These are phyloP conservation scores for Aradophagus sp. DNA, from an alignment of 1,140 invertebrate species.

Conservation along the genomic window DNA sequence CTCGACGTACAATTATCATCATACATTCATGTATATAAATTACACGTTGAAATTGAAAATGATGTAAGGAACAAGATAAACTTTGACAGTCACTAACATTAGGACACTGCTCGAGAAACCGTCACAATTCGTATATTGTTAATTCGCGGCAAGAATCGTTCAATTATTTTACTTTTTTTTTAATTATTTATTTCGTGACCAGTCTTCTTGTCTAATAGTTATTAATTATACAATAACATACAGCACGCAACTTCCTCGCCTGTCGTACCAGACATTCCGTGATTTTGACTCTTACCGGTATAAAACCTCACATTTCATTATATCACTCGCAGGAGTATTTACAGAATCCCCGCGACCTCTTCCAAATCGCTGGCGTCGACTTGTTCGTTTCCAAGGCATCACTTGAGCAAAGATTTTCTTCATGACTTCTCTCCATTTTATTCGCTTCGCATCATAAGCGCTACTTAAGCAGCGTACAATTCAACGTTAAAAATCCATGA, in stretches of 20 bases:
- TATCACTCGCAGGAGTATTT: constrained; percentile 68
- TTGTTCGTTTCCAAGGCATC: constrained; percentile 65
- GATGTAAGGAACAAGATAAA: too few species aligned
- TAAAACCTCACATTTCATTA: constrained; percentile 62
- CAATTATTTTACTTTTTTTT: constrained; percentile 15
- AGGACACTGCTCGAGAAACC: too few species aligned
- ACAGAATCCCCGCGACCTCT: constrained; percentile 65
- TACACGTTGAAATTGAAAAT: too few species aligned
- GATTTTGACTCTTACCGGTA: constrained; percentile 58
- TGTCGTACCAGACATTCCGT: constrained; percentile 53
- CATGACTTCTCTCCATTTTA: too few species aligned
- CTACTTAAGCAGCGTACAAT: too few species aligned
- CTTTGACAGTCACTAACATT: too few species aligned
- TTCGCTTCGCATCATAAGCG: too few species aligned
- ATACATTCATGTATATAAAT: too few species aligned
- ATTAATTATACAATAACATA: constrained; percentile 58
- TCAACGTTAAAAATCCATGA: too few species aligned
- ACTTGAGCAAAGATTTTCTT: constrained; percentile 66
- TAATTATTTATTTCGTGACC: constrained; percentile 44
- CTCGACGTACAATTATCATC: too few species aligned
- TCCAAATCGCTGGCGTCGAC: constrained; percentile 60
- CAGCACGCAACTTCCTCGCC: constrained; percentile 60
- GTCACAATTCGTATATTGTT: too few species aligned
- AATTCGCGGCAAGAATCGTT: constrained; percentile 48
- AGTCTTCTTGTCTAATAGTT: constrained; percentile 59